Percentiles rank a stretch among this genome's conserved stretches.
Evolutionary conservation across 2,888 invertebrate genomes (phyloP).

Genomic region (Caenorhabditis imperialis): DNA sequence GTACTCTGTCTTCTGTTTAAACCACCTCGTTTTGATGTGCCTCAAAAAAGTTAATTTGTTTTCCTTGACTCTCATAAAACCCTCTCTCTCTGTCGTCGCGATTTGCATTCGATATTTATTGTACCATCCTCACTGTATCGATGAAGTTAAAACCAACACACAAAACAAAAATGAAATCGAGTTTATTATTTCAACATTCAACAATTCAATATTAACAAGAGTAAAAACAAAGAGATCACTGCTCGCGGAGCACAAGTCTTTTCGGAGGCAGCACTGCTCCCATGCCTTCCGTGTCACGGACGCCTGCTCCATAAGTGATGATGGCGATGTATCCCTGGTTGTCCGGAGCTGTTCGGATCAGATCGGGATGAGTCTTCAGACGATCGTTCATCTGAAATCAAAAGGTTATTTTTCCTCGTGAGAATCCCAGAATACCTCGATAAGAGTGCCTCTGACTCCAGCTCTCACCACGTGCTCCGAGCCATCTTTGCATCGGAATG

Average conservation of each 20-base stretch:
- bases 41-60: slow-evolving; percentile 9
- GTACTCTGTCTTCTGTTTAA: neutral
- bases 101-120: slow-evolving; percentile 49
- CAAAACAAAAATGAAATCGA: neutral
- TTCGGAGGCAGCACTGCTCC: slow-evolving; percentile 45
- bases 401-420: neutral
- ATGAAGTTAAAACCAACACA: slow-evolving; percentile 8
- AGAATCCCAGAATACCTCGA: slow-evolving; percentile 27
- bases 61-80: neutral
- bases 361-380: slow-evolving; percentile 60
- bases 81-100: slow-evolving; percentile 9
- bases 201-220: slow-evolving; percentile 11
- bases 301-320: slow-evolving; percentile 65
- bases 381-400: slow-evolving; percentile 60
- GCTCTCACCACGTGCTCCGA: slow-evolving; percentile 59
- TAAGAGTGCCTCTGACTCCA: slow-evolving; percentile 61
- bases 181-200: slow-evolving; percentile 2
- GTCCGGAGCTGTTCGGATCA: slow-evolving; percentile 65
- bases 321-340: slow-evolving; percentile 67
- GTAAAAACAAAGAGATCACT: slow-evolving; percentile 2
- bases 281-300: slow-evolving; percentile 61
- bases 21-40: slow-evolving; percentile 25
- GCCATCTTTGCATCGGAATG: slow-evolving; percentile 60
- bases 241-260: slow-evolving; percentile 28
- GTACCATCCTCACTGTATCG: neutral